These are phyloP conservation scores for Aporophyla lueneburgensis DNA, from an alignment of 2,888 invertebrate genomes.

Conservation along the genomic window DNA sequence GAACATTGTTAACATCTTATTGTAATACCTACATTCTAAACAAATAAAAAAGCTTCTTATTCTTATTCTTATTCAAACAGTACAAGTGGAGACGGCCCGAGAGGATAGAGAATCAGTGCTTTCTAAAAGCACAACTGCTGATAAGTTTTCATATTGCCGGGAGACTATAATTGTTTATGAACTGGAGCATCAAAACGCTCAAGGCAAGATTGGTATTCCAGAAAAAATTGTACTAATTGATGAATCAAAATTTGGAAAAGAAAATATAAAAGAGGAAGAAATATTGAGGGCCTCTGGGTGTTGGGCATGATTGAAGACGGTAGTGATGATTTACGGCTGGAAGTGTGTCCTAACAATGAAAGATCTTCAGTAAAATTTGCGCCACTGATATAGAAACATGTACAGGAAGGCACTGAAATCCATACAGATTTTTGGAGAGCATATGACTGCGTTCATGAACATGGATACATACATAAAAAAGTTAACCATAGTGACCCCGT, in stretches of 20 bases:
- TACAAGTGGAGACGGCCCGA: no score
- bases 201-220: neutral
- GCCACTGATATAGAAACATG: conserved; percentile 9
- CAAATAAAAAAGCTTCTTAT: no score
- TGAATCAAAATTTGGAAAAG: neutral
- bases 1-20: no score
- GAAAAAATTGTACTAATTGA: neutral
- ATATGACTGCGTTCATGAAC: neutral
- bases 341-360: conserved; percentile 4
- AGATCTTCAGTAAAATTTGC: neutral
- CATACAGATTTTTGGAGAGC: neutral
- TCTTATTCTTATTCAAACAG: no score
- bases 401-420: neutral
- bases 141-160: conserved; percentile 1
- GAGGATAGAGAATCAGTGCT: no score
- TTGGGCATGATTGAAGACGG: neutral
- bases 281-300: conserved; percentile 11
- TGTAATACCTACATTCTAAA: no score
- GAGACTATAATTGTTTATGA: conserved; percentile 1
- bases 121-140: neutral
- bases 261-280: neutral
- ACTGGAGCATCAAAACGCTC: neutral
- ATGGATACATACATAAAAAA: neutral
- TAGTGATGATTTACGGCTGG: conserved; percentile 6
- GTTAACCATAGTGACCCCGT: no score